Base-by-base conservation (phyloP, 2,113 vertebrate genomes). In the Crotalus viridis region DNA sequence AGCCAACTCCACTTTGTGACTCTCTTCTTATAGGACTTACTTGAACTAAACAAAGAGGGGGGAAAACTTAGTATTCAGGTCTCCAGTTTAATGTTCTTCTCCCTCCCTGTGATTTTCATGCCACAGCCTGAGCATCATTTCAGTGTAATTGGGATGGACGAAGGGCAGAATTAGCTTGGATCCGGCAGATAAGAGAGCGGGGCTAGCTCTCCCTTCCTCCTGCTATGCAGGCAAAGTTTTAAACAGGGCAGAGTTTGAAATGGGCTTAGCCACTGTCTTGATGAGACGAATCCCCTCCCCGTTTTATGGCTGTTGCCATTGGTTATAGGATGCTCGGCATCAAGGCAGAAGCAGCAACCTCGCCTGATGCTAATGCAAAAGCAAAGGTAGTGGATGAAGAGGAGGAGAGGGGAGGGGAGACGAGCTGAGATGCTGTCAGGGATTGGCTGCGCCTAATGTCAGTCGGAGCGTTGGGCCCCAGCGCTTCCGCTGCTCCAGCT, bases 401-500 rank as follows among this genome's bases (percentile, higher is more conserved):
- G 95, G 61, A 96, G 95, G 93, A 88, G 94, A 89, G 93, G 59
- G 91, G 94, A 52, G 81, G 46, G 24, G 69, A 89, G 92, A 61
- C 52, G 24, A 12, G 94, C 57, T 3, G 61, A 94, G 51, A 51
- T 91, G 21, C 55, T 86, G 91, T 33, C 87, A 17, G 2, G 33
- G 96, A 97, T 97, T 97, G 97, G 97, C 89, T 96, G 93, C 57
- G 28, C 90, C 13, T 10, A 0, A 10, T 94, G 96, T 64, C 97
- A 95, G 4, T 97, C 96, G 85, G 3, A 51, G 91, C 94, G 56
- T 85, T 64, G 46, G 90, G 94, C 91, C 93, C 92, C 96, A 90
- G 96, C 96, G 97, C 96, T 97, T 97, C 97, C 97, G 97, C 96
- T 55, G 95, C 96, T 96, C 94, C 43, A 0, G 94, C 95, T 97